Evolutionary conservation across 2,797 vertebrate species (phyloP), one percentile per base, ranked within the genome.

Genomic region (Tiaroga cobitis): DNA sequence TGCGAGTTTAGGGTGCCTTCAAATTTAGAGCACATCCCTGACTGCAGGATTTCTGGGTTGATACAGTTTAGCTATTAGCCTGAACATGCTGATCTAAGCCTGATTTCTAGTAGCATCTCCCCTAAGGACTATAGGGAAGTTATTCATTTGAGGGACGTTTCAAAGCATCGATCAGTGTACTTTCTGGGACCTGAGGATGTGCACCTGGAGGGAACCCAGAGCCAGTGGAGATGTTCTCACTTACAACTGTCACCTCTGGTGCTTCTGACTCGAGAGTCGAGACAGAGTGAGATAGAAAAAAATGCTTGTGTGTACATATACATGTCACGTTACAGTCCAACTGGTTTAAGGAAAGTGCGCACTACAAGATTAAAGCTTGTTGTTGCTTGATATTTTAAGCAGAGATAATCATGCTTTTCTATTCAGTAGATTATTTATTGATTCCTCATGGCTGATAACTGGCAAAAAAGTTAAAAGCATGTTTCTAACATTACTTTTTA

Each of bases 171-270:
- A 39, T 67, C 26, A 26, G 54, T 46, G 78, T 54, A 39, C 43
- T 80, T 86, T 86, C 26, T 13, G 39, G 77, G 72, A 43, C 37
- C 69, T 34, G 63, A 85, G 77, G 46, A 74, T 81, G 67, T 63
- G 56, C 49, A 73, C 34, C 34, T 69, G 86, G 81, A 81, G 73
- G 80, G 86, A 70, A 59, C 65, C 49, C 8, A 29, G 49, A 84
- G 67, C 72, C 72, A 81, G n/a, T 41, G 68, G 61, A 86, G 79
- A 74, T 86, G 49, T 81, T 87, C 81, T 61, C 39, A 21, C 83
- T 85, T 87, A 49, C 46, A 81, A 21, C 69, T 81, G 65, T 86
- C 83, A 85, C 72, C 86, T 84, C 43, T 68, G 77, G 84, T 67
- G 34, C 54, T 26, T 76, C 51, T 56, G 43, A 81, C 32, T 51